Conservation (phyloP, 1,140 invertebrate genomes). For the Episyrphus balteatus region DNA sequence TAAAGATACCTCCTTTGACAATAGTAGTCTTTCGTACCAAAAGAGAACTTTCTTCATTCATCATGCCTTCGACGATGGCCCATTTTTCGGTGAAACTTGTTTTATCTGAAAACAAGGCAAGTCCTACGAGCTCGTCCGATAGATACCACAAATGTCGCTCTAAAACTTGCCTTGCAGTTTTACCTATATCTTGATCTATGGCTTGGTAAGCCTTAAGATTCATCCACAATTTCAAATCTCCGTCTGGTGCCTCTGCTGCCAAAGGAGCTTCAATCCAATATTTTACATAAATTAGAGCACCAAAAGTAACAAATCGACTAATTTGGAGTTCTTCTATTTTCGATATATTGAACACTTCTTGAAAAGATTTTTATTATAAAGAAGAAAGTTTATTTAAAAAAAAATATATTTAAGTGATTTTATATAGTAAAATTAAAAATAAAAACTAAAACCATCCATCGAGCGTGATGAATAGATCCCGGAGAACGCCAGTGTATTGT, state of each 20-base stretch:
- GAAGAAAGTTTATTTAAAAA: too few species aligned
- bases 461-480: neutral
- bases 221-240: neutral
- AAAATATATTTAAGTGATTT: too few species aligned
- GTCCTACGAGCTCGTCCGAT: neutral
- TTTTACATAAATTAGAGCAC: neutral
- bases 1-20: too few species aligned
- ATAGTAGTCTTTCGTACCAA: too few species aligned
- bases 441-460: slow-evolving; percentile 5
- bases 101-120: neutral
- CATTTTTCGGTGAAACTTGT: too few species aligned
- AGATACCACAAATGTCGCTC: slow-evolving; percentile 1
- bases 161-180: neutral
- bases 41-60: too few species aligned
- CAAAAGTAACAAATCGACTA: neutral
- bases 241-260: neutral
- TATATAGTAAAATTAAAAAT: too few species aligned
- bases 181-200: neutral
- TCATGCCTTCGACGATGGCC: too few species aligned
- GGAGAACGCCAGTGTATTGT: neutral
- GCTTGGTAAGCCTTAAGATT: neutral
- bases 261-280: neutral
- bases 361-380: neutral
- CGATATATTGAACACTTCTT: neutral
- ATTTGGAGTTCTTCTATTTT: neutral